Evolutionary conservation across 2,113 vertebrate species (phyloP).

Genomic region (Alligator mississippiensis): DNA sequence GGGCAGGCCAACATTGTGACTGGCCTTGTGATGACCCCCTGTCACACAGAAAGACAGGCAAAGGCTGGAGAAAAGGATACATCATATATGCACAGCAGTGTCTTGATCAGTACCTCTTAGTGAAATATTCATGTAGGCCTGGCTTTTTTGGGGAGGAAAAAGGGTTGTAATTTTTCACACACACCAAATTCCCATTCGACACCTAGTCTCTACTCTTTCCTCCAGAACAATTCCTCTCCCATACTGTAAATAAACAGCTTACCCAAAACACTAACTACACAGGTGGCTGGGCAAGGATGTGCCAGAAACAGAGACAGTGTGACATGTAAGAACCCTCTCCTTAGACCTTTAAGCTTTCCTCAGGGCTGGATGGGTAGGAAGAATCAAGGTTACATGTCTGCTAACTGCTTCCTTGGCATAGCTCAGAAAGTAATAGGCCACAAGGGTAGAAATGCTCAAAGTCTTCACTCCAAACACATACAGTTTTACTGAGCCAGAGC

Average conservation of each 20-base stretch:
- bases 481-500: background rate
- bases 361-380: background rate
- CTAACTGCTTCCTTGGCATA: background rate
- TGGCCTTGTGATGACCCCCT: no score
- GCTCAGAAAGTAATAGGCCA: background rate
- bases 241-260: background rate
- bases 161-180: background rate
- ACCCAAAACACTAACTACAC: background rate
- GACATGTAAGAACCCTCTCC: background rate
- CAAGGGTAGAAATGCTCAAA: background rate
- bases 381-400: fast-evolving
- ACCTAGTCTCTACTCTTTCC: background rate
- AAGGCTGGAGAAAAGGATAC: background rate
- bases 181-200: background rate
- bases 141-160: background rate
- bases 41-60: background rate
- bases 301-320: background rate
- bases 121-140: background rate
- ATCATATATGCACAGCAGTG: background rate
- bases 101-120: background rate
- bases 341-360: background rate
- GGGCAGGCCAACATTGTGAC: no score
- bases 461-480: background rate
- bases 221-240: background rate
- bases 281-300: background rate